Base-by-base conservation (phyloP, 2,888 invertebrate species). In the Torymus auratus region DNA sequence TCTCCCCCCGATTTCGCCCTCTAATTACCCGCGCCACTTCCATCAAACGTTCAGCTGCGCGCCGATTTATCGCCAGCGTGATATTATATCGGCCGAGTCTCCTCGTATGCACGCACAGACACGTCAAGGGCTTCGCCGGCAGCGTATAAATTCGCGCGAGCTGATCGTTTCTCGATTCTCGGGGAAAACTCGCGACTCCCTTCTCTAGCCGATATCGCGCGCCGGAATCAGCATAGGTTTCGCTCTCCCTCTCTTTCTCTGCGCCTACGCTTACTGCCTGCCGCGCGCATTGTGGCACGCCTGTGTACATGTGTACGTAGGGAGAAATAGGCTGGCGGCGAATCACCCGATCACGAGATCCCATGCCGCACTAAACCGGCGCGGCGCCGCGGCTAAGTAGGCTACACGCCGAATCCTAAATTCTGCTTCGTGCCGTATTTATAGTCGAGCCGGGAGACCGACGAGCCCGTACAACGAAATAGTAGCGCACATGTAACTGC, bases 391-490 rank as follows among this genome's bases (percentile, higher is more conserved):
- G 17, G 52, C 14, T 23, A 61, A 20, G n/a, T 62, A 61, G 23
- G 53, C 71, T 62, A n/a, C 53, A 52, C 64, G 72, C 53, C 69
- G 60, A 76, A 76, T 53, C 76, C 68, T 69, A 70, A 77, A 77
- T 77, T 70, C 53, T 64, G 50, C 53, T 13, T 62, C 61, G 53
- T 70, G 64, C 28, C 11, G 64, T 41, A 62, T 72, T 62, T 72
- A 55, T 28, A 62, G 62, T 64, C 17, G n/a, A 15, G 14, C 41
- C 41, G 41, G 41, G 41, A 41, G 41, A 41, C 41, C 41, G 41
- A 41, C 41, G 41, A 41, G 41, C 41, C 41, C 41, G 5, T 28
- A 7, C 7, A 41, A 41, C 41, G 41, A 7, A 41, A 41, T 41
- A 41, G 41, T 41, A 41, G 28, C 3, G 41, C 41, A 41, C 41